Evolutionary conservation across 2,797 vertebrate species (phyloP).

Genomic region (Microctenopoma lineatum): DNA sequence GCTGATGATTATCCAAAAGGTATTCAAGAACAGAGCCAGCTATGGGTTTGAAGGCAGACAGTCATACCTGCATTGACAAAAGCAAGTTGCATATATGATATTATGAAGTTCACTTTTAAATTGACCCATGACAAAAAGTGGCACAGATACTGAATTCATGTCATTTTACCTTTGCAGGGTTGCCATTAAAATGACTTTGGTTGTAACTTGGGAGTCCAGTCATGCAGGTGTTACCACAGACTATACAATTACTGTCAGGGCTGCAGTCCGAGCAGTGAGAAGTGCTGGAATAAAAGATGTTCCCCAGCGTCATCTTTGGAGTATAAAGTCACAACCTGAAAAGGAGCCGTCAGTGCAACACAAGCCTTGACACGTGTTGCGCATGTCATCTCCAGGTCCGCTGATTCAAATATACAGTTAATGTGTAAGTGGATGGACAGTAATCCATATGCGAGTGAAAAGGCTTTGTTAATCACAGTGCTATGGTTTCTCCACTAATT

Average conservation of each 20-base stretch:
- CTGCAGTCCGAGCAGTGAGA: slow-evolving; percentile 31
- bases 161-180: slow-evolving; percentile 30
- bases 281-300: slow-evolving; percentile 39
- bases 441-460: not conserved
- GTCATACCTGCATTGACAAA: not conserved
- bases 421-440: not conserved
- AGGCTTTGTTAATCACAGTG: not conserved
- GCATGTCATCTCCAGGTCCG: slow-evolving; percentile 14
- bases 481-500: not conserved
- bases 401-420: not conserved
- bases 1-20: not conserved
- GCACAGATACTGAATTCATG: slow-evolving; percentile 6
- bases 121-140: slow-evolving; percentile 6
- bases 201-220: slow-evolving; percentile 29
- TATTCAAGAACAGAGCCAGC: not conserved
- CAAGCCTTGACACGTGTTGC: slow-evolving; percentile 8
- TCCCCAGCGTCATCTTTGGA: slow-evolving; percentile 13
- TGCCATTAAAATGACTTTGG: slow-evolving; percentile 54
- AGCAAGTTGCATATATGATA: not conserved
- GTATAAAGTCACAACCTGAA: slow-evolving; percentile 17
- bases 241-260: slow-evolving; percentile 70
- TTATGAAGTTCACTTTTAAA: slow-evolving; percentile 9
- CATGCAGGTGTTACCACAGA: slow-evolving; percentile 41
- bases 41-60: slow-evolving; percentile 11
- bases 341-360: slow-evolving; percentile 38